A percentile compares a stretch with the other conserved stretches of the same genome.
Conservation (phyloP, 2,888 invertebrate genomes). For the Nymphalis c-album region DNA sequence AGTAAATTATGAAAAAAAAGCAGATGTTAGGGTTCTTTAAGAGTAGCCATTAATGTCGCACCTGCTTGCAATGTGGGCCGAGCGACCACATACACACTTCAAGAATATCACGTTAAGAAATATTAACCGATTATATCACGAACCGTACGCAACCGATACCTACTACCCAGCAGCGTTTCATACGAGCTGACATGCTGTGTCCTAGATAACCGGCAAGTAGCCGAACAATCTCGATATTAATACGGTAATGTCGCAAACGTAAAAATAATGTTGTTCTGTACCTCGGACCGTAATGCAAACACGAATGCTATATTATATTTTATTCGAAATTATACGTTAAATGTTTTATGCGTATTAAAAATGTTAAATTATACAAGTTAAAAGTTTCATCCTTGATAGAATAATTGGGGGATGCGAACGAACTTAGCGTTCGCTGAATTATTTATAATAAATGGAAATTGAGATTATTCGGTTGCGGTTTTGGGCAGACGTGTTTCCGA, state of each 20-base stretch:
- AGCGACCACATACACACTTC: slow-evolving; percentile 35
- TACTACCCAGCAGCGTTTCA: slow-evolving; percentile 54
- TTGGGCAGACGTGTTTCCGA: slow-evolving; percentile 77
- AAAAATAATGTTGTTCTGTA: slow-evolving; percentile 45
- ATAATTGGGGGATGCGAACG: slow-evolving; percentile 56
- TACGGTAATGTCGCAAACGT: slow-evolving; percentile 48
- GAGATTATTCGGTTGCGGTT: slow-evolving; percentile 77
- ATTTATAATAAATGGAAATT: slow-evolving; percentile 72
- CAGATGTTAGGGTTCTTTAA: slow-evolving; percentile 69
- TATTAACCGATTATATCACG: slow-evolving; percentile 69
- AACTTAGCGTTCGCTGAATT: slow-evolving; percentile 65
- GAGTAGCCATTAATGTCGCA: slow-evolving; percentile 67
- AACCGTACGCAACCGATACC: slow-evolving; percentile 65
- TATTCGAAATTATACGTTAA: slow-evolving; percentile 2
- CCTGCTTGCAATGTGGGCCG: slow-evolving; percentile 58
- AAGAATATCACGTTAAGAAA: slow-evolving; percentile 39
- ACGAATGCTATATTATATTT: not conserved
- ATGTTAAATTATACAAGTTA: slow-evolving; percentile 31
- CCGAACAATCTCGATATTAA: slow-evolving; percentile 59
- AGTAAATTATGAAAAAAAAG: slow-evolving; percentile 74
- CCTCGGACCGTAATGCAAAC: slow-evolving; percentile 23
- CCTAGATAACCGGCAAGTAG: slow-evolving; percentile 73
- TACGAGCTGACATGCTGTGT: slow-evolving; percentile 73
- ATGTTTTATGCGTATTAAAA: slow-evolving; percentile 7
- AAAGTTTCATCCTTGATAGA: slow-evolving; percentile 45